Evolutionary conservation across 2,888 invertebrate species (phyloP).

Genomic region (Latrodectus elegans): DNA sequence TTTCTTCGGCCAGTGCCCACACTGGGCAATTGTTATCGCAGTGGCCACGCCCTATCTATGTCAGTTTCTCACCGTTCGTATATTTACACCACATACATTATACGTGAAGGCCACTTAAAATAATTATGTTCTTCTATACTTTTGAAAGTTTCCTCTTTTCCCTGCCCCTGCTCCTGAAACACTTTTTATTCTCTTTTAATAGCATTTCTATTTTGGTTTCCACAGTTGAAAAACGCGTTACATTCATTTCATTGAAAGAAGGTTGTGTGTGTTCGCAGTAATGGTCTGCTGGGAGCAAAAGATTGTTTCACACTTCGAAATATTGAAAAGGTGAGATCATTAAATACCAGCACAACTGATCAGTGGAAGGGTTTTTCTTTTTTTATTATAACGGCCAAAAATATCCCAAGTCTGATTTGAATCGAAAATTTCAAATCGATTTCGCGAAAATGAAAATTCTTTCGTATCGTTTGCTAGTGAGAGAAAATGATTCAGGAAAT

Average conservation of each 20-base stretch:
- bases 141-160: conserved; percentile 26
- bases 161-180: background rate
- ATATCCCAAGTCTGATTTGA: no score
- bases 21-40: conserved; percentile 31
- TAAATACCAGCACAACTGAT: background rate
- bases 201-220: conserved; percentile 29
- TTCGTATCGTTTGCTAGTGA: no score
- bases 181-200: conserved; percentile 6
- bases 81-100: conserved; percentile 43
- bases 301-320: conserved; percentile 20
- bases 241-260: conserved; percentile 11
- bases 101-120: conserved; percentile 50
- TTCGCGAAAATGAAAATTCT: no score
- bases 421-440: no score
- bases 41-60: conserved; percentile 50
- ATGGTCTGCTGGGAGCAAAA: background rate
- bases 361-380: no score
- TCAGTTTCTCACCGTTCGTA: conserved; percentile 26
- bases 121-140: conserved; percentile 50
- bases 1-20: conserved; percentile 29
- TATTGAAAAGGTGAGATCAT: conserved; percentile 19
- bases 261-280: background rate
- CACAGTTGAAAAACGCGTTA: conserved; percentile 17
- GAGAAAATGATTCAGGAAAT: no score
- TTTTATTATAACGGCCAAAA: no score